Evolutionary conservation across 2,888 invertebrate genomes (phyloP).

Genomic region (Ophion obscuratus): DNA sequence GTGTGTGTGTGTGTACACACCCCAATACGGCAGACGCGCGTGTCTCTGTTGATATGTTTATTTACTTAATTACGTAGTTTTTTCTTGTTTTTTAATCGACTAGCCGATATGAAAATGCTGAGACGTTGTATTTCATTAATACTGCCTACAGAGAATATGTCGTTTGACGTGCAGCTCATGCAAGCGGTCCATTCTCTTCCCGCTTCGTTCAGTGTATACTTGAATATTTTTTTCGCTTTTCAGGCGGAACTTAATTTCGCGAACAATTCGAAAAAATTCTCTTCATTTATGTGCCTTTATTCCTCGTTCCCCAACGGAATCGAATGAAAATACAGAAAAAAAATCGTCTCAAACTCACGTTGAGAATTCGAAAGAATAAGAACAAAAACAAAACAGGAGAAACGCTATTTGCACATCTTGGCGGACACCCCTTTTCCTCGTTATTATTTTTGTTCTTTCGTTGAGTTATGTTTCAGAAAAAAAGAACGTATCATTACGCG

Average conservation of each 20-base stretch:
- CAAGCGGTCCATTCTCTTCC: conserved; percentile 48
- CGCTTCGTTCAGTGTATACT: background rate
- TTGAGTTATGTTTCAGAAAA: background rate
- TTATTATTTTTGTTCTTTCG: background rate
- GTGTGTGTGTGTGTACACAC: conserved; percentile 20
- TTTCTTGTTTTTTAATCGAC: conserved; percentile 64
- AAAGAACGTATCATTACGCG: background rate
- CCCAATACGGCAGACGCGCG: conserved; percentile 28
- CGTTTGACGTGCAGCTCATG: conserved; percentile 60
- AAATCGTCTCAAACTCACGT: background rate
- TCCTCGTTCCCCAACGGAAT: background rate
- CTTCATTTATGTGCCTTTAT: background rate
- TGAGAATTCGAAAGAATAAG: background rate
- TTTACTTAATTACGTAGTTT: conserved; percentile 25
- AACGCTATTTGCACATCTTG: conserved; percentile 60
- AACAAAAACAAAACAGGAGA: conserved; percentile 5
- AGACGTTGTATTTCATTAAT: conserved; percentile 71
- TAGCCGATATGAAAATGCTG: conserved; percentile 74
- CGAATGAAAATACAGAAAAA: conserved; percentile 19
- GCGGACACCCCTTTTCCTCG: conserved; percentile 6
- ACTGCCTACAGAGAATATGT: conserved; percentile 56
- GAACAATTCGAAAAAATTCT: background rate
- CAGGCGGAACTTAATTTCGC: background rate
- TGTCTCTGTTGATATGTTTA: conserved; percentile 48
- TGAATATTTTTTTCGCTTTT: background rate